Percentiles rank a stretch among this genome's conserved stretches.
Conservation (phyloP, 1,140 invertebrate genomes). For the Brachionus calyciflorus region DNA sequence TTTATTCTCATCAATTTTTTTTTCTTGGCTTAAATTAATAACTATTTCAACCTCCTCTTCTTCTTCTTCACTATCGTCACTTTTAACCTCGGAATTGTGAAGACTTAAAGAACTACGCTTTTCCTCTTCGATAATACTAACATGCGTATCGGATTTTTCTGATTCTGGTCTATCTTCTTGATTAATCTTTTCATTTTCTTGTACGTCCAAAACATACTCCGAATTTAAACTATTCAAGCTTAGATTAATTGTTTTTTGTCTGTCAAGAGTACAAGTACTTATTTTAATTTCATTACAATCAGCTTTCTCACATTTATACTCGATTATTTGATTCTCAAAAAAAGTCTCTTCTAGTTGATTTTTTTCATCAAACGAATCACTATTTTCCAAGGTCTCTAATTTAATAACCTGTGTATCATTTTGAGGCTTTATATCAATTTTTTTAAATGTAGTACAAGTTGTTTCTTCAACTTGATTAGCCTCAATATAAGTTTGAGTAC, state of each 20-base stretch:
- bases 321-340: slow-evolving; percentile 32
- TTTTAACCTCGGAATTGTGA: slow-evolving; percentile 5
- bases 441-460: not conserved
- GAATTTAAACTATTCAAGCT: slow-evolving; percentile 14
- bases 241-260: slow-evolving; percentile 10
- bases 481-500: slow-evolving; percentile 10
- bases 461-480: not conserved
- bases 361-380: slow-evolving; percentile 15
- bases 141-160: not conserved
- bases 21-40: slow-evolving; percentile 15
- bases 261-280: slow-evolving; percentile 2
- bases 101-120: not conserved
- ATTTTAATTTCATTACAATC: not conserved
- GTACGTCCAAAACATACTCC: not conserved
- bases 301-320: slow-evolving; percentile 8
- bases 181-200: not conserved
- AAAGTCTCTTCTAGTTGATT: slow-evolving; percentile 1
- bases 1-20: not conserved
- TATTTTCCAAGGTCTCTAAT: not conserved
- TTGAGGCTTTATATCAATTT: not conserved
- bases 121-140: not conserved
- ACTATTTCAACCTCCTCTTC: slow-evolving; percentile 38
- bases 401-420: not conserved
- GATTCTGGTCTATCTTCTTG: not conserved
- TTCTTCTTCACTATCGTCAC: not conserved